Percentiles rank a stretch among this genome's conserved stretches.
Evolutionary conservation across 2,797 vertebrate species (phyloP).

Genomic region (Australoheros facetus): DNA sequence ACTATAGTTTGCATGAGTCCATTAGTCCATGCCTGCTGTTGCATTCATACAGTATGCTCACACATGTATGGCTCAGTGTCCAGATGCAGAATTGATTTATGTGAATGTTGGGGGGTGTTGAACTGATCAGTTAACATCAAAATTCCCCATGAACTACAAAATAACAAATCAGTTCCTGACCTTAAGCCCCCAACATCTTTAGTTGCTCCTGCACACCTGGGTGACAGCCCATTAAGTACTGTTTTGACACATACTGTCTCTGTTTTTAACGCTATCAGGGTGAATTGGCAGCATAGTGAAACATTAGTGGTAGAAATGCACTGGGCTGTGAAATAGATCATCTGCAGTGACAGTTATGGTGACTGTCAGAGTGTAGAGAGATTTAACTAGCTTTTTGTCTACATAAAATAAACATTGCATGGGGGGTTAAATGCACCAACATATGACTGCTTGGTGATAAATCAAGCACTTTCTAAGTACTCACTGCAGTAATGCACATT

Average conservation of each 20-base stretch:
- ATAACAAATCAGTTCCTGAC: slow-evolving; percentile 83
- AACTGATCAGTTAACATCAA: slow-evolving; percentile 87
- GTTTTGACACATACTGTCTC: slow-evolving; percentile 69
- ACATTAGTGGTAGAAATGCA: slow-evolving; percentile 75
- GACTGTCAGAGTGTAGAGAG: slow-evolving; percentile 67
- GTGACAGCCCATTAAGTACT: slow-evolving; percentile 67
- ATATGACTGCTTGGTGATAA: slow-evolving; percentile 64
- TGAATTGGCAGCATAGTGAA: slow-evolving; percentile 70
- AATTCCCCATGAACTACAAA: slow-evolving; percentile 80
- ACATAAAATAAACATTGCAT: slow-evolving; percentile 75
- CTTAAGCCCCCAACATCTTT: slow-evolving; percentile 80
- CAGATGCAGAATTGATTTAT: slow-evolving; percentile 85
- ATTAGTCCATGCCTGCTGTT: slow-evolving; percentile 52
- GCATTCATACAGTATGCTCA: slow-evolving; percentile 14
- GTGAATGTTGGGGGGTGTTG: slow-evolving; percentile 75
- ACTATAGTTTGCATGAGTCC: slow-evolving; percentile 57
- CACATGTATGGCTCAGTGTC: slow-evolving; percentile 48
- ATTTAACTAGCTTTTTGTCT: slow-evolving; percentile 77
- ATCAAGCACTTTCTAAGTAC: slow-evolving; percentile 54
- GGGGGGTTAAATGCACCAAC: slow-evolving; percentile 73
- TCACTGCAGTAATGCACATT: slow-evolving; percentile 34
- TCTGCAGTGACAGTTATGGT: slow-evolving; percentile 71
- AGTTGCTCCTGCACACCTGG: slow-evolving; percentile 79
- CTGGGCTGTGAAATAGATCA: slow-evolving; percentile 69
- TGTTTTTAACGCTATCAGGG: slow-evolving; percentile 66